Evolutionary conservation across 2,113 vertebrate species (phyloP).

Genomic region (Semicossyphus pulcher): DNA sequence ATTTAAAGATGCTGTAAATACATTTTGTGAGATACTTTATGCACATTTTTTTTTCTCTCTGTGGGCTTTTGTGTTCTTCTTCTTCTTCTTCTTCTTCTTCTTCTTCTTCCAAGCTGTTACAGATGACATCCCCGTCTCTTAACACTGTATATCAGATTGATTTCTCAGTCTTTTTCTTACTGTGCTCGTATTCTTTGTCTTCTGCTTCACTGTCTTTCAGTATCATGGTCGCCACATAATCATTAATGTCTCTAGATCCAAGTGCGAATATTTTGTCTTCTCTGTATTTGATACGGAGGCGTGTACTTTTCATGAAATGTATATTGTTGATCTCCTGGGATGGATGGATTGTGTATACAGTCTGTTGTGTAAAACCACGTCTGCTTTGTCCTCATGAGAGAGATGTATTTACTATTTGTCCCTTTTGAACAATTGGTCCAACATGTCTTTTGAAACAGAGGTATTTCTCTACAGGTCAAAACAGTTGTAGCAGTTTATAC

Average conservation of each 20-base stretch:
- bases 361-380: constrained; percentile 60
- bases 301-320: constrained; percentile 72
- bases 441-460: constrained; percentile 78
- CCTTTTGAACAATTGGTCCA: constrained; percentile 77
- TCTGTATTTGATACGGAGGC: constrained; percentile 79
- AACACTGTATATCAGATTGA: constrained; percentile 74
- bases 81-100: constrained; percentile 24
- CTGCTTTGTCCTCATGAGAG: constrained; percentile 61
- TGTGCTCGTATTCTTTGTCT: constrained; percentile 66
- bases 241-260: constrained; percentile 72
- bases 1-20: constrained; percentile 84
- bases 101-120: constrained; percentile 61
- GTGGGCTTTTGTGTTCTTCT: constrained; percentile 52
- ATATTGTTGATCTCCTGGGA: constrained; percentile 66
- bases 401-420: constrained; percentile 72
- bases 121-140: constrained; percentile 63
- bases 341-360: constrained; percentile 64
- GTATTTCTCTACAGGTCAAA: constrained; percentile 78
- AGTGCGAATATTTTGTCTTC: constrained; percentile 74
- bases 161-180: constrained; percentile 63
- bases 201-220: constrained; percentile 62
- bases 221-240: constrained; percentile 68
- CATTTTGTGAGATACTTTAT: constrained; percentile 83
- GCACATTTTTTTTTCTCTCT: constrained; percentile 71
- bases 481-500: constrained; percentile 81